Percentiles rank a stretch among this genome's conserved stretches.
Evolutionary conservation across 2,113 vertebrate species (phyloP).

Genomic region (Pterophyllum scalare): DNA sequence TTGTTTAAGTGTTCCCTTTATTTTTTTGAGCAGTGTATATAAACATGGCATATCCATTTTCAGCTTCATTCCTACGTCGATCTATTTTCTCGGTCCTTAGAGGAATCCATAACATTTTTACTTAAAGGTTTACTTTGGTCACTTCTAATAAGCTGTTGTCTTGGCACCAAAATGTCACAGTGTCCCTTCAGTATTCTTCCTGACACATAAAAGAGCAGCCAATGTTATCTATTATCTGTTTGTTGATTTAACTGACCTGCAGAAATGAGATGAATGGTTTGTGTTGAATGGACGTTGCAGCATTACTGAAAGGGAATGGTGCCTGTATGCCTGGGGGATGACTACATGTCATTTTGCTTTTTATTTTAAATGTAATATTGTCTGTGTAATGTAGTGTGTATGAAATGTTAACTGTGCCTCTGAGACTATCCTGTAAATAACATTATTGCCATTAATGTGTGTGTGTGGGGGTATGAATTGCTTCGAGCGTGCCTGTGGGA

Average conservation of each 20-base stretch:
- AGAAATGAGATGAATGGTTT: conserved; percentile 42
- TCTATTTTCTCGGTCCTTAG: not conserved
- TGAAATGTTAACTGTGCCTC: conserved; percentile 44
- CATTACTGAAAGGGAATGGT: conserved; percentile 26
- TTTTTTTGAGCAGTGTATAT: too few relatives aligned
- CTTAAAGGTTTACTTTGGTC: conserved; percentile 39
- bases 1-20: too few relatives aligned
- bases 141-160: conserved; percentile 56
- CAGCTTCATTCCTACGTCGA: not conserved
- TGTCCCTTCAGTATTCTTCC: conserved; percentile 36
- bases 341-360: conserved; percentile 1
- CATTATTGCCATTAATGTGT: conserved; percentile 22
- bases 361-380: conserved; percentile 23
- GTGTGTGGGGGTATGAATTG: not conserved
- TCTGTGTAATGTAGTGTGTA: conserved; percentile 11
- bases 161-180: conserved; percentile 54
- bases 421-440: conserved; percentile 41
- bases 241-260: conserved; percentile 56
- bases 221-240: conserved; percentile 41
- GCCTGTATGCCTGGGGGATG: conserved; percentile 5
- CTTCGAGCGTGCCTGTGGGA: conserved; percentile 1
- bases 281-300: conserved; percentile 25
- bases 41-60: not conserved
- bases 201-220: conserved; percentile 60
- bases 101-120: conserved; percentile 11